phyloP scores from a whole-genome alignment of 2,113 vertebrate species.

The Rhea americana region DNA sequence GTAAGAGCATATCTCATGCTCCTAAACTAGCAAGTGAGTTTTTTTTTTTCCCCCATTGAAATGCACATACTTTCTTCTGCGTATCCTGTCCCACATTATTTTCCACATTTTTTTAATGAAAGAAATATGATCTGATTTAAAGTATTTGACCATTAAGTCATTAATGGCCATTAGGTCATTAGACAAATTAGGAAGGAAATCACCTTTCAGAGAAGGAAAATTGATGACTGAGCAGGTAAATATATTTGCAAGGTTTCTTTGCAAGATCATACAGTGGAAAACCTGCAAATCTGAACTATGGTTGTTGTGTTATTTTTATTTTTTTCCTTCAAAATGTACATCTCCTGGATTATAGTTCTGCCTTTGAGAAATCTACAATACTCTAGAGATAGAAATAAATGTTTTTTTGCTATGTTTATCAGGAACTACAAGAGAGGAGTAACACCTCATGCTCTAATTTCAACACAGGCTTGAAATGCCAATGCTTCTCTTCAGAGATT shows the following conservation, averaged over 20 bases:
- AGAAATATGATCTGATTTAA: neutral
- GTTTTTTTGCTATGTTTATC: neutral
- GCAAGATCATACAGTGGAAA: neutral
- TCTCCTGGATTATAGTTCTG: neutral
- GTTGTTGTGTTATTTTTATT: accelerated
- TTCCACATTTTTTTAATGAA: neutral
- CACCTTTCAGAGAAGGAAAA: neutral
- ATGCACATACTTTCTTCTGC: neutral
- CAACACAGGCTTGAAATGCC: neutral
- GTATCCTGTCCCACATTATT: neutral
- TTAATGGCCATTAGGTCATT: neutral
- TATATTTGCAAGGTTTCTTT: neutral
- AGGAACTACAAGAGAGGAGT: neutral
- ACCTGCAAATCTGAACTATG: neutral
- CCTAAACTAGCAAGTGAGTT: neutral
- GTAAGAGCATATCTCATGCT: neutral
- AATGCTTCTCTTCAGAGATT: neutral
- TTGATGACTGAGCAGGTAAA: neutral
- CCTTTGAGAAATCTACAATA: neutral
- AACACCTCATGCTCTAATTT: neutral
- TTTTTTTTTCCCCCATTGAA: no score
- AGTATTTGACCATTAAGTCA: neutral
- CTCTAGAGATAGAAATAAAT: neutral
- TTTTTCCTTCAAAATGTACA: neutral
- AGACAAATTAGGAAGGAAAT: neutral